Base-by-base conservation (phyloP, 2,797 vertebrate genomes). In the Enteromius viviparus region DNA sequence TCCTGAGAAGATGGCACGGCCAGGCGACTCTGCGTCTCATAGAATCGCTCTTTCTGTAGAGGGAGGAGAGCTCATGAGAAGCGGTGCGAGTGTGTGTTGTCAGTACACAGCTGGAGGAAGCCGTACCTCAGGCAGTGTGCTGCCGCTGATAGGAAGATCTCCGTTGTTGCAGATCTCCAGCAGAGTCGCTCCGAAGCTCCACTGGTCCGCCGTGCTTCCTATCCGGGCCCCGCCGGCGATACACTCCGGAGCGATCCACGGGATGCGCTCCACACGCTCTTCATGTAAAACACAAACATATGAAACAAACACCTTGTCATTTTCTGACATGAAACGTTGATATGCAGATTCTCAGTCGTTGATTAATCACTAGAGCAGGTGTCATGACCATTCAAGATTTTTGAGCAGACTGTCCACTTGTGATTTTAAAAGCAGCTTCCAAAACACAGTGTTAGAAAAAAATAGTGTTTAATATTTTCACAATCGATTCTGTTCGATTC, bases 121-220 rank as follows among this genome's bases (percentile, higher is more conserved):
- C 21, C 66, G 1, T 92, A 98, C 98, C 96, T 99, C 96, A 0
- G 94, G 89, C 3, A 96, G 92, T 0, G 95, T 89, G 23, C 91
- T 90, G 66, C 92, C 92, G 82, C 94, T 96, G 76, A 98, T 90
- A 0, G 96, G 96, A 26, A 96, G 93, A 45, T 97, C 94, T 0
- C 96, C 97, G 0, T 98, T 96, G 68, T 97, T 97, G 92, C 96
- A 99, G 90, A 99, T 98, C 86, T 99, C 98, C 47, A 99, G 93
- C 68, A 99, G 87, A 0, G 97, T 98, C 32, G 94, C 94, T 0
- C 97, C 97, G 6, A 98, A 99, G 84, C 97, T 96, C 98, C 97
- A 99, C 70, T 98, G 96, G 89, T 99, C 98, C 0, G 95, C 94
- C 0, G 95, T 92, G 0, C 87, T 91, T 69, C 93, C 91, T 14